These are phyloP conservation scores for Contarinia nasturtii DNA, from an alignment of 1,140 invertebrate species.

Conservation along the genomic window DNA sequence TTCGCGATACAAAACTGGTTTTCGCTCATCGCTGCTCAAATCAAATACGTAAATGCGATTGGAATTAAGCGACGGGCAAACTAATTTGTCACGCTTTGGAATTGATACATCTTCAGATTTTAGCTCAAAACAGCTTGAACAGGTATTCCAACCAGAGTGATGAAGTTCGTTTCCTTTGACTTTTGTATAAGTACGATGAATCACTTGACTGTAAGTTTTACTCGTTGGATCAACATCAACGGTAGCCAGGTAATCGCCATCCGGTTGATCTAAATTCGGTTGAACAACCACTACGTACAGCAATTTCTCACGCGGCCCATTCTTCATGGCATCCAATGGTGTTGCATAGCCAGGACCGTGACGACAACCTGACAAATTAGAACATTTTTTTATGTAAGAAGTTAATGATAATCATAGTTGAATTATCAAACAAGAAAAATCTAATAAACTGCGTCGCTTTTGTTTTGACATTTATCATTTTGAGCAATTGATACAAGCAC, in stretches of 20 bases:
- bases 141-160: conserved; percentile 91
- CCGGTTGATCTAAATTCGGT: conserved; percentile 36
- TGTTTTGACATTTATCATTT: too few species aligned
- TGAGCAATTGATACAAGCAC: too few species aligned
- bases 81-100: conserved; percentile 51
- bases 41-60: conserved; percentile 77
- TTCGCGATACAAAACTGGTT: conserved; percentile 34
- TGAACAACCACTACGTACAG: conserved; percentile 76
- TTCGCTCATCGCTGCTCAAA: conserved; percentile 44
- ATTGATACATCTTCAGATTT: conserved; percentile 28
- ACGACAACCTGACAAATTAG: conserved; percentile 4
- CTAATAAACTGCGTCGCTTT: too few species aligned
- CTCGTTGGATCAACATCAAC: conserved; percentile 82
- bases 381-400: too few species aligned
- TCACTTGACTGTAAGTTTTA: conserved; percentile 69
- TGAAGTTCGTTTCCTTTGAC: conserved; percentile 76
- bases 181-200: conserved; percentile 65
- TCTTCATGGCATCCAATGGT: conserved; percentile 62
- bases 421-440: too few species aligned
- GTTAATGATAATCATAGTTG: too few species aligned
- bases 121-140: conserved; percentile 62
- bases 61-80: conserved; percentile 66
- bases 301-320: conserved; percentile 63
- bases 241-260: conserved; percentile 76
- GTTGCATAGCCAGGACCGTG: conserved; percentile 54